These are phyloP conservation scores for Engystomops pustulosus DNA, from an alignment of 2,113 vertebrate species.

Conservation along the genomic window DNA sequence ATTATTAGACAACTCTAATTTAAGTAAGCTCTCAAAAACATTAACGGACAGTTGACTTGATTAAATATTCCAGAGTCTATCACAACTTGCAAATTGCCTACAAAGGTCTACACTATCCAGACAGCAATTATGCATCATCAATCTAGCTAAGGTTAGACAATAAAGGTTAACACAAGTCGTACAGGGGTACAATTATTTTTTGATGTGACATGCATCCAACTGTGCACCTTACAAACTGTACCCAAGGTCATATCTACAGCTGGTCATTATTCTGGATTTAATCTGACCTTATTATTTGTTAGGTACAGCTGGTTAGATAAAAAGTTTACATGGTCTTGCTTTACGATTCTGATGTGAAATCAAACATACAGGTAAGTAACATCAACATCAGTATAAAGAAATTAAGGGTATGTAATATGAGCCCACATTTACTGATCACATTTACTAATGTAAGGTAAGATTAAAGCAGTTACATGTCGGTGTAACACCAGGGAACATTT, in stretches of 20 bases:
- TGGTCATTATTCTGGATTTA: neutral
- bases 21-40: constrained; percentile 10
- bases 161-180: neutral
- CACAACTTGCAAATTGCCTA: neutral
- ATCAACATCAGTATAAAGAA: too few species aligned
- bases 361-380: too few species aligned
- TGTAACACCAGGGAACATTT: too few species aligned
- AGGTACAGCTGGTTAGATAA: too few species aligned
- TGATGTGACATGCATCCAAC: neutral
- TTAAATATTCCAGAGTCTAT: constrained; percentile 14
- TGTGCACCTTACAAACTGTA: neutral
- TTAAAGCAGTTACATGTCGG: too few species aligned
- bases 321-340: too few species aligned
- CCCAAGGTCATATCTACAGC: neutral
- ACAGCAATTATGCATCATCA: neutral
- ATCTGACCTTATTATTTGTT: neutral
- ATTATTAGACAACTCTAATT: constrained; percentile 28
- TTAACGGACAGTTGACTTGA: constrained; percentile 24
- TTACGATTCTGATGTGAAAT: too few species aligned
- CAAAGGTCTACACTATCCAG: neutral
- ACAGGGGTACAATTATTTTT: neutral
- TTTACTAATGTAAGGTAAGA: too few species aligned
- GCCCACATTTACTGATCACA: too few species aligned
- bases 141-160: neutral
- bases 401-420: too few species aligned